Base-by-base conservation (phyloP, 2,797 vertebrate species). In the Odontamblyopus lacepedii region DNA sequence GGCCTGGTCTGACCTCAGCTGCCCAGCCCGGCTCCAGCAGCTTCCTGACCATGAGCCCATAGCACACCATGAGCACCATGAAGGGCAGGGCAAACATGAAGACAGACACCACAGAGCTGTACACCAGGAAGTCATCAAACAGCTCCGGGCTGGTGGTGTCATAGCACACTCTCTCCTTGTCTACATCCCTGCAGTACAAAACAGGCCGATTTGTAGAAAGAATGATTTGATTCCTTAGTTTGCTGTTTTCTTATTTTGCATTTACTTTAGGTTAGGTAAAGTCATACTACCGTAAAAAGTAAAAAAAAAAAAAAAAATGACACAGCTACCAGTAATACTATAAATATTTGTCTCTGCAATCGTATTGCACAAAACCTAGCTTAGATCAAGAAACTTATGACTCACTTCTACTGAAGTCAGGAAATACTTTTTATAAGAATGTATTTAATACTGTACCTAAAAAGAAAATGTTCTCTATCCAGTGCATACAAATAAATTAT, bases 51-150 rank as follows among this genome's bases (percentile, higher is more conserved):
- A 98, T 99, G 15, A 98, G 91, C 59, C 93, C 92, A 0, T 98
- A 96, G 78, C 97, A 98, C 66, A 96, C 66, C 75, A 98, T 93
- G 88, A 99, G 95, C 86, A 93, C 56, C 19, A 94, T 91, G 72
- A 98, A 98, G 1, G 98, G 98, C 70, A 95, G 72, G 0, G 90
- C 94, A 56, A 99, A 99, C 65, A 99, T 92, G 69, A 98, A 74
- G 70, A 95, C 92, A 2, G 97, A 92, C 86, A 97, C 93, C 9
- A 94, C 89, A 0, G 94, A 95, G 77, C 95, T 99, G 92, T 98
- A 99, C 7, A 95, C 88, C 79, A 98, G 67, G 26, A 98, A 99
- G 81, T 94, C 86, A 4, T 94, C 80, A 0, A 98, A 99, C 73
- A 96, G 93, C 0, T 95, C 94, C 0, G 91, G 92, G 38, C 94